These are phyloP conservation scores for Aphelinus atriplicis DNA, from an alignment of 1,140 invertebrate species.

Conservation along the genomic window DNA sequence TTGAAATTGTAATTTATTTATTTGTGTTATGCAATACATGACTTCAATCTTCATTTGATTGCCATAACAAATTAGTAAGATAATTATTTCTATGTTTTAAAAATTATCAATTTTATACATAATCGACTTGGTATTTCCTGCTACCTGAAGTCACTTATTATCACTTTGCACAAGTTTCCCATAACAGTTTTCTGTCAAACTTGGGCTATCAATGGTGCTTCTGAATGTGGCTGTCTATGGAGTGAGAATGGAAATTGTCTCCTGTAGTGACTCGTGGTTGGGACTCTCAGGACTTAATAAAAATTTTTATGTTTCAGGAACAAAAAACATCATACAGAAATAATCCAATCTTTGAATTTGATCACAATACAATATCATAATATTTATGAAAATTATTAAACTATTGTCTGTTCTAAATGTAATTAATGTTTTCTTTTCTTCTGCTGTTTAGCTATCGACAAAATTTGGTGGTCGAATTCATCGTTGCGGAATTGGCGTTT, in stretches of 20 bases:
- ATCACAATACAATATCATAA: slow-evolving; percentile 37
- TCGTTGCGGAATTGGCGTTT: slow-evolving; percentile 88
- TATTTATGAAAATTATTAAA: slow-evolving; percentile 15
- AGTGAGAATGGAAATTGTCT: slow-evolving; percentile 4
- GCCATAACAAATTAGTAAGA: neutral
- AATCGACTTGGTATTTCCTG: neutral
- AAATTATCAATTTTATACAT: neutral
- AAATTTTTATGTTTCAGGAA: slow-evolving; percentile 63
- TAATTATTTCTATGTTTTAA: slow-evolving; percentile 1
- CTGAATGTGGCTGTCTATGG: slow-evolving; percentile 6
- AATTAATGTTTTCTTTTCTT: slow-evolving; percentile 55
- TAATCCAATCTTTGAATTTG: slow-evolving; percentile 39
- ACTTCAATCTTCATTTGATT: no score
- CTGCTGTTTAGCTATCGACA: slow-evolving; percentile 90
- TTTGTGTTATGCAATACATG: no score
- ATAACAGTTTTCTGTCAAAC: slow-evolving; percentile 5
- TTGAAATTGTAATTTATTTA: no score
- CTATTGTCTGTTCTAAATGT: slow-evolving; percentile 13
- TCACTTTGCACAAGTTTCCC: slow-evolving; percentile 15
- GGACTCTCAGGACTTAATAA: slow-evolving; percentile 16
- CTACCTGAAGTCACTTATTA: slow-evolving; percentile 14
- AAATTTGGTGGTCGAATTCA: slow-evolving; percentile 84
- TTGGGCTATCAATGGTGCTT: slow-evolving; percentile 20
- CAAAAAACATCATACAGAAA: slow-evolving; percentile 48
- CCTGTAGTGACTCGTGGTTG: slow-evolving; percentile 1